Percentiles rank a stretch among this genome's conserved stretches.
Conservation (phyloP, 92 coral and sea anemone species). For the Palythoa caribaeorum region DNA sequence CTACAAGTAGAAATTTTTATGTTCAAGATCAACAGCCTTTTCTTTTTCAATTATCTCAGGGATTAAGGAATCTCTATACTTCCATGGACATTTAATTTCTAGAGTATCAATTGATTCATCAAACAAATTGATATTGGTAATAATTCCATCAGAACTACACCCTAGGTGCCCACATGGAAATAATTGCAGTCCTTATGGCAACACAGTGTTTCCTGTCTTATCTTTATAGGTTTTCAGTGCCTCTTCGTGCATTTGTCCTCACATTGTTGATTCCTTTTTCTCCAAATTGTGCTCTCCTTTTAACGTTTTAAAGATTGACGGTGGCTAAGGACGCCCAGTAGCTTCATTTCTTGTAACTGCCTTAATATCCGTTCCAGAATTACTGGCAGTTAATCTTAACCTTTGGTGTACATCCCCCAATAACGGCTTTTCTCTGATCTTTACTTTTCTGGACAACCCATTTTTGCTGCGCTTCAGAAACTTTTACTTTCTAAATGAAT, state of each 20-base stretch:
- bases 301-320: conserved; percentile 37
- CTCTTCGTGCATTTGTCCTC: conserved; percentile 57
- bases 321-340: conserved; percentile 35
- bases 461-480: conserved; percentile 43
- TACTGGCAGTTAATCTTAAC: conserved; percentile 40
- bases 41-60: conserved; percentile 29
- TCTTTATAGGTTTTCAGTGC: conserved; percentile 31
- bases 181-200: conserved; percentile 18
- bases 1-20: conserved; percentile 19
- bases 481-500: conserved; percentile 47
- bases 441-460: conserved; percentile 49
- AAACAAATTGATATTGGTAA: conserved; percentile 9
- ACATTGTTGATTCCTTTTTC: conserved; percentile 43
- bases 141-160: conserved; percentile 51
- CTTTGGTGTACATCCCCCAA: conserved; percentile 51
- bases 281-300: conserved; percentile 38
- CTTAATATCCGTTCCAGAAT: conserved; percentile 39
- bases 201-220: conserved; percentile 43
- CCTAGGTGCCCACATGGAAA: conserved; percentile 56
- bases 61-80: conserved; percentile 29
- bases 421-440: conserved; percentile 29
- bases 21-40: not conserved
- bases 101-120: conserved; percentile 10
- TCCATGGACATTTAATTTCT: conserved; percentile 56
- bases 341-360: conserved; percentile 27